Percentiles rank a stretch among this genome's conserved stretches.
Evolutionary conservation across 2,113 vertebrate genomes (phyloP).

Genomic region (Empidonax traillii): DNA sequence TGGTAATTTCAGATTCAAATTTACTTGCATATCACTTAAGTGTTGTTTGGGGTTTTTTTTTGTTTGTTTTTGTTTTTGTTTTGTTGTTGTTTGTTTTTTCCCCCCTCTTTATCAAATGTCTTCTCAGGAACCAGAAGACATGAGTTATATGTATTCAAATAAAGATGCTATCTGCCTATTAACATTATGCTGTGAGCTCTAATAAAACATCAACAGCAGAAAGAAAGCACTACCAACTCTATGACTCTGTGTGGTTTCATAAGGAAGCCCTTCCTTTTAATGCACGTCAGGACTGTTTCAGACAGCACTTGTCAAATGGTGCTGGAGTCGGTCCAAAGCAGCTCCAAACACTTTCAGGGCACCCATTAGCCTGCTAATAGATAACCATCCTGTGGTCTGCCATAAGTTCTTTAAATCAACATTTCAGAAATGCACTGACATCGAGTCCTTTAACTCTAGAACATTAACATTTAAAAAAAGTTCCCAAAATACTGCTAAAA

Average conservation of each 20-base stretch:
- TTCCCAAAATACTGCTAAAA: not conserved
- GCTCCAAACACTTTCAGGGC: not conserved
- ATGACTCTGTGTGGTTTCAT: not conserved
- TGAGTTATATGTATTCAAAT: not conserved
- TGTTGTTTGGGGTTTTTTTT: too few relatives aligned
- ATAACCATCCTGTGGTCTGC: not conserved
- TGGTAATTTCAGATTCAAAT: not conserved
- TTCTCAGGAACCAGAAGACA: not conserved
- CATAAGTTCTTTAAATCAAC: not conserved
- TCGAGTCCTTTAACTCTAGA: not conserved
- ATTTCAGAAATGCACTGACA: not conserved
- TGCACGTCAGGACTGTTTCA: not conserved
- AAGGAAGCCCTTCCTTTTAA: not conserved
- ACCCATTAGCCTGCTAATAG: not conserved
- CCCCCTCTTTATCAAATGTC: not conserved
- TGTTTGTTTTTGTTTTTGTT: too few relatives aligned
- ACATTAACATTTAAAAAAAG: not conserved
- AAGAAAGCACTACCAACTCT: not conserved
- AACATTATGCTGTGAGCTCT: not conserved
- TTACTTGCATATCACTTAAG: not conserved
- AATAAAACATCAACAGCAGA: not conserved
- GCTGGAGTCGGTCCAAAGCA: not conserved
- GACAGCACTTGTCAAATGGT: not conserved
- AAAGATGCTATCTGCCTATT: not conserved
- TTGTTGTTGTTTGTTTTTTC: too few relatives aligned